These are phyloP conservation scores for Sebastes umbrosus DNA, from an alignment of 2,797 vertebrate genomes.

Conservation along the genomic window DNA sequence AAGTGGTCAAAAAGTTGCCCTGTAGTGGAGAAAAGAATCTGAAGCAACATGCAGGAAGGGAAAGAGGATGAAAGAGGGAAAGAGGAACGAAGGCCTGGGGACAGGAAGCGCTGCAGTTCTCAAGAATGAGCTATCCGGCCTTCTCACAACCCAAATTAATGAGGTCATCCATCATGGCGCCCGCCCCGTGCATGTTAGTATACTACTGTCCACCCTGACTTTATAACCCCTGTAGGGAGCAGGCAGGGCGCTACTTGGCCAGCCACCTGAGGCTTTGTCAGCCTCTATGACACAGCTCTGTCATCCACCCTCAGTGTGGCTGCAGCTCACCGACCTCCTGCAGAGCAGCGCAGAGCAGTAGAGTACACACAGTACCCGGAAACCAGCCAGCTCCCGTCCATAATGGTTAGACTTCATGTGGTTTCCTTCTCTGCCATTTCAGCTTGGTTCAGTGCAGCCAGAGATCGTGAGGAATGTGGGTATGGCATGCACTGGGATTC, in stretches of 20 bases:
- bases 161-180: constrained; percentile 62
- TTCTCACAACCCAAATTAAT: constrained; percentile 59
- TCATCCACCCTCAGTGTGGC: constrained; percentile 31
- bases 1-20: background rate
- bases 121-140: constrained; percentile 52
- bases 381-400: constrained; percentile 64
- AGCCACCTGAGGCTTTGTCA: constrained; percentile 21
- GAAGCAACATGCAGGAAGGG: constrained; percentile 3
- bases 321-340: constrained; percentile 28
- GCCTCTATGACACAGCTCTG: constrained; percentile 36
- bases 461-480: constrained; percentile 66
- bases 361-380: constrained; percentile 62
- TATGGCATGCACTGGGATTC: constrained; percentile 51
- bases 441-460: constrained; percentile 48
- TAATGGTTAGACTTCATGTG: constrained; percentile 64
- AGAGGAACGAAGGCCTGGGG: constrained; percentile 13
- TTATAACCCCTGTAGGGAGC: background rate
- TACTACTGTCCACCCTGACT: constrained; percentile 25
- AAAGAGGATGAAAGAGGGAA: constrained; percentile 20
- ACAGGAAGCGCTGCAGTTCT: constrained; percentile 55
- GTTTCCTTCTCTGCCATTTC: constrained; percentile 65
- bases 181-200: background rate
- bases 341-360: constrained; percentile 28
- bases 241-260: constrained; percentile 1
- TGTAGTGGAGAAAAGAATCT: background rate